Evolutionary conservation across 2,888 invertebrate species (phyloP).

Genomic region (Eristalis arbustorum): DNA sequence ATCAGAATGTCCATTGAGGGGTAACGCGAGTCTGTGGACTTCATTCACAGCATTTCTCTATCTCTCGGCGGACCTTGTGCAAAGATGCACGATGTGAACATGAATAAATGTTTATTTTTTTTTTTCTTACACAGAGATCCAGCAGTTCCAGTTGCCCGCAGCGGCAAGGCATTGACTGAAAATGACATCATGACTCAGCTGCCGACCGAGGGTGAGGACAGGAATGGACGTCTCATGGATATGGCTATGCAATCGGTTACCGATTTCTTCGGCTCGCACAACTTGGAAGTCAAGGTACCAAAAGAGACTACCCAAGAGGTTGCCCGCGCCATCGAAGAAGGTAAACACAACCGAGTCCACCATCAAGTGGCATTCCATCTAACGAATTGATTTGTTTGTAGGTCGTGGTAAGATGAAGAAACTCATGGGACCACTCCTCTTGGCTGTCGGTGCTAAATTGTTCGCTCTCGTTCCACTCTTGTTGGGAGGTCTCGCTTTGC

Average conservation of each 20-base stretch:
- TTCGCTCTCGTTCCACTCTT: slow-evolving; percentile 86
- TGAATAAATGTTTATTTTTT: slow-evolving; percentile 11
- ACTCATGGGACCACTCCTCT: slow-evolving; percentile 84
- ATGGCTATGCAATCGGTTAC: slow-evolving; percentile 82
- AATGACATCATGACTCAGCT: slow-evolving; percentile 82
- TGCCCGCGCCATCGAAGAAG: slow-evolving; percentile 89
- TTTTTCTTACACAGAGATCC: slow-evolving; percentile 77
- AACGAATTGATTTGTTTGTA: slow-evolving; percentile 74
- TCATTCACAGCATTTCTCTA: slow-evolving; percentile 30
- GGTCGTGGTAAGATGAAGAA: slow-evolving; percentile 90
- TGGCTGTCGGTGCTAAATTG: slow-evolving; percentile 87
- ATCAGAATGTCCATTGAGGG: background rate
- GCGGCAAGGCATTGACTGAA: slow-evolving; percentile 79
- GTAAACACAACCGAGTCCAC: slow-evolving; percentile 79
- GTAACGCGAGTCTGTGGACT: background rate
- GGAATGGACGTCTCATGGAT: slow-evolving; percentile 81
- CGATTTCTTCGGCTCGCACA: slow-evolving; percentile 83
- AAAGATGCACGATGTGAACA: background rate
- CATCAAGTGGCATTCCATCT: slow-evolving; percentile 13
- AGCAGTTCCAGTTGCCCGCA: slow-evolving; percentile 76
- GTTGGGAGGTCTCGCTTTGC: slow-evolving; percentile 86
- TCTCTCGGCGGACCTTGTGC: background rate
- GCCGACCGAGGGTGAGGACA: slow-evolving; percentile 81
- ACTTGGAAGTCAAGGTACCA: slow-evolving; percentile 86
- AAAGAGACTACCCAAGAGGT: slow-evolving; percentile 84